A percentile compares a stretch with the other conserved stretches of the same genome.
Evolutionary conservation across 2,888 invertebrate genomes (phyloP).

Genomic region (Eledona agricola): DNA sequence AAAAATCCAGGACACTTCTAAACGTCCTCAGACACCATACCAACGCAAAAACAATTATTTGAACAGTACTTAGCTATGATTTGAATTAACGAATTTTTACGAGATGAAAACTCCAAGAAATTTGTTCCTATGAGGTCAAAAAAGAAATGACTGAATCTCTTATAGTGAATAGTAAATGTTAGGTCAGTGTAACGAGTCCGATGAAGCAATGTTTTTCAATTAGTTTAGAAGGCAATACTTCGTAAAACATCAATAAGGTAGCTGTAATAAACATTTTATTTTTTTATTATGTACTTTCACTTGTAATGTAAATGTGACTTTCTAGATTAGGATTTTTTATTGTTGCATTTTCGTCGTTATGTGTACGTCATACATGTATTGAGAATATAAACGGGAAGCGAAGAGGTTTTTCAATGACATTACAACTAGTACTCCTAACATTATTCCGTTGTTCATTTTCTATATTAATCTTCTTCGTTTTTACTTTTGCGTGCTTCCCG

Average conservation of each 20-base stretch:
- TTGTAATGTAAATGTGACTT: slow-evolving; percentile 32
- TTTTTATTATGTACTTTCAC: slow-evolving; percentile 42
- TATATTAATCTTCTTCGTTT: background rate
- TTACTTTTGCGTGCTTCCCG: slow-evolving; percentile 36
- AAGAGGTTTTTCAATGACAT: slow-evolving; percentile 3
- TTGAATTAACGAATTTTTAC: slow-evolving; percentile 20
- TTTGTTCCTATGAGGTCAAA: slow-evolving; percentile 41
- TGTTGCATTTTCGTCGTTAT: slow-evolving; percentile 45
- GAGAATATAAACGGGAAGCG: slow-evolving; percentile 40
- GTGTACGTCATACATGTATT: slow-evolving; percentile 48
- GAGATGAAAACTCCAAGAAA: slow-evolving; percentile 36
- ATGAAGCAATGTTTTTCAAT: slow-evolving; percentile 36
- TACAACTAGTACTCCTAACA: background rate
- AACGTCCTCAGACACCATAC: too few species aligned
- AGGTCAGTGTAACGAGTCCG: slow-evolving; percentile 32
- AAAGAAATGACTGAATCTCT: slow-evolving; percentile 39
- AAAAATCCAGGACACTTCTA: too few species aligned
- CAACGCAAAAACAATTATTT: too few species aligned
- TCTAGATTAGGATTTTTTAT: slow-evolving; percentile 38
- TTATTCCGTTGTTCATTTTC: background rate
- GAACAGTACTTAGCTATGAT: slow-evolving; percentile 24
- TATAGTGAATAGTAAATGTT: slow-evolving; percentile 38
- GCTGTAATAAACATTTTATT: slow-evolving; percentile 40
- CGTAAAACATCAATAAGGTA: slow-evolving; percentile 19
- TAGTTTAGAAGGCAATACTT: slow-evolving; percentile 48